Evolutionary conservation across 1,140 invertebrate genomes (phyloP), one percentile per base, ranked within the genome.

Genomic region (Holcopasites calliopsidis): DNA sequence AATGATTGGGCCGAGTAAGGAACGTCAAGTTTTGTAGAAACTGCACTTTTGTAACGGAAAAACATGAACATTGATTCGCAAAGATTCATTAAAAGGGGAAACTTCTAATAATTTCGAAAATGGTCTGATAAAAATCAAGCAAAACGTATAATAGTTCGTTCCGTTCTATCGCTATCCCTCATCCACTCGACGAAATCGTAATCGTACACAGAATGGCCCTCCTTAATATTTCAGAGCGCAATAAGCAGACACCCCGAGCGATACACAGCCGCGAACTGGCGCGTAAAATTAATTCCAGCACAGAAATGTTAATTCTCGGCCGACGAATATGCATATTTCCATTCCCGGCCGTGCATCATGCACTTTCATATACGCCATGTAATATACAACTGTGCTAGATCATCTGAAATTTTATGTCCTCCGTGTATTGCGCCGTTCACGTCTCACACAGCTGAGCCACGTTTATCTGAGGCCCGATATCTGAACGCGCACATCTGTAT

Each of bases 201-300:
- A 3, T 16, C 16, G 3, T 10, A 11, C 1, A 3, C 1, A 10
- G 1, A 18, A 44, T 31, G 16, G 10, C 16, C 2, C 3, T 44
- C 1, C 4, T 44, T 21, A 44, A 62, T 44, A 31, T 44, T 62
- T 62, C 40, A 13, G 10, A n/a, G 16, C 10, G 40, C 60, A 44
- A 44, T 44, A 44, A 58, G 16, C 40, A 18, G 10, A 49, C 31
- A 21, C 18, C 33, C 31, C 13, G 26, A 0, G 28, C 68, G 2
- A 60, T 28, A 4, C 28, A 18, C 26, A 35, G 5, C 21, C 28
- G 21, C 28, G 28, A 58, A 58, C 54, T 26, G 2, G 0, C 16
- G 16, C 31, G 68, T 61, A 16, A 31, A 62, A 72, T 72, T 72
- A 62, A 72, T 72, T 72, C 35, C 69, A 13, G 11, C 57, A 58